These are phyloP conservation scores for Porites australiensis DNA, from an alignment of 64 coral and sea anemone species.

Conservation along the genomic window DNA sequence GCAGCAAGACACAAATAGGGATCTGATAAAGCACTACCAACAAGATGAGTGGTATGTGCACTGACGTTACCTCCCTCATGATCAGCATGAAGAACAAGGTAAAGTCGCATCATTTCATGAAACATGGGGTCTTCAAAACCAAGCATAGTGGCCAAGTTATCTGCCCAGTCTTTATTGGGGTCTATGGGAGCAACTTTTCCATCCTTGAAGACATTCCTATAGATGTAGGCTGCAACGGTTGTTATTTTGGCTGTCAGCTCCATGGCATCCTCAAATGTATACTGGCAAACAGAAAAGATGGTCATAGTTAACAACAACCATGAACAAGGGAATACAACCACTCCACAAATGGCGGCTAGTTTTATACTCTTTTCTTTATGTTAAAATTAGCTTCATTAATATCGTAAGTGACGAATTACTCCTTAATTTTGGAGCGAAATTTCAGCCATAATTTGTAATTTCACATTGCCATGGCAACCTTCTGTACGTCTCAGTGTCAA, in stretches of 20 bases:
- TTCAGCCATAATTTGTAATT: too few species aligned
- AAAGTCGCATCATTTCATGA: conserved; percentile 90
- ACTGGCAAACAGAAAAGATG: conserved; percentile 33
- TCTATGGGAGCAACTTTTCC: conserved; percentile 96
- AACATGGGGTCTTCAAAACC: conserved; percentile 94
- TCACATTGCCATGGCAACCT: too few species aligned
- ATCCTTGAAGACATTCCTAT: conserved; percentile 93
- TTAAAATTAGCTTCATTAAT: too few species aligned
- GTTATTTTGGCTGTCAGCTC: conserved; percentile 97
- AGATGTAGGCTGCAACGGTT: conserved; percentile 93
- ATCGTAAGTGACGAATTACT: too few species aligned
- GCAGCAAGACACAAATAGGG: conserved; percentile 97
- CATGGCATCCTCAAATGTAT: conserved; percentile 97
- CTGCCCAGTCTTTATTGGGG: conserved; percentile 93
- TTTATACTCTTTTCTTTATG: too few species aligned
- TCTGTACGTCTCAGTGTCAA: too few species aligned
- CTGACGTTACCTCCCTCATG: conserved; percentile 99
- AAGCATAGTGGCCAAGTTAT: conserved; percentile 91
- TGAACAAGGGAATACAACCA: neutral
- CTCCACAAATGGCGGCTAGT: too few species aligned
- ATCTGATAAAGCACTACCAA: conserved; percentile 96
- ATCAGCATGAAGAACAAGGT: conserved; percentile 91
- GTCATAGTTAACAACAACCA: neutral
- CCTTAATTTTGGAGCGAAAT: too few species aligned
- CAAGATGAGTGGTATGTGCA: conserved; percentile 89